phyloP scores from a whole-genome alignment of 2,113 vertebrate species.

The Rattus rattus region DNA sequence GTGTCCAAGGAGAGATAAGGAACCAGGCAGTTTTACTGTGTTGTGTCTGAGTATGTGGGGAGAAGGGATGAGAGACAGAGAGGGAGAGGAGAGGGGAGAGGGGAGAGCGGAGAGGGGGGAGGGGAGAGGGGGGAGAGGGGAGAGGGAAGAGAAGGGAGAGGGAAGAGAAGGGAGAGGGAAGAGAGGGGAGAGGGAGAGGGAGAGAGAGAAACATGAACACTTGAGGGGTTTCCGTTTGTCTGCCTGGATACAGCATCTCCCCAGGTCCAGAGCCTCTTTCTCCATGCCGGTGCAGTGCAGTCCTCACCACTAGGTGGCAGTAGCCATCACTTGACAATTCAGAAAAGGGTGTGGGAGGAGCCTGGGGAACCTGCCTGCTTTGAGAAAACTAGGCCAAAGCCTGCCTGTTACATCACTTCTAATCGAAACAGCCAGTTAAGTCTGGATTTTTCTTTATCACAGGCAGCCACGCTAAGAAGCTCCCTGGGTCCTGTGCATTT shows the following conservation, averaged over 20 bases:
- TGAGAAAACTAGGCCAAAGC: slow-evolving; percentile 81
- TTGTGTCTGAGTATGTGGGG: background rate
- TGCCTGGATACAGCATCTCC: background rate
- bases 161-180: background rate
- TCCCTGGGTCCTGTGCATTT: slow-evolving; percentile 49
- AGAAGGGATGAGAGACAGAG: rapidly evolving
- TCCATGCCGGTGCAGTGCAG: background rate
- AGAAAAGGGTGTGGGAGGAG: slow-evolving; percentile 72
- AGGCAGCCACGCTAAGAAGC: slow-evolving; percentile 47
- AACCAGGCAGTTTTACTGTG: background rate
- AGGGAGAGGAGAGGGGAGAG: background rate
- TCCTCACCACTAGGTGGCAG: slow-evolving; percentile 71
- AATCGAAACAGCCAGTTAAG: slow-evolving; percentile 77
- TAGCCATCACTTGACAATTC: slow-evolving; percentile 59
- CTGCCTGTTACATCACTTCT: slow-evolving; percentile 79
- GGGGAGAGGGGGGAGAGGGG: background rate
- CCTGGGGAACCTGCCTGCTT: slow-evolving; percentile 65
- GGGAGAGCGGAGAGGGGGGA: background rate
- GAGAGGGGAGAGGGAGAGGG: background rate
- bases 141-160: background rate
- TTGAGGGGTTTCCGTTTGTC: background rate
- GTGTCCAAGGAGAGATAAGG: background rate
- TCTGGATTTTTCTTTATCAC: slow-evolving; percentile 78
- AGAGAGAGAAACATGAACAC: background rate
- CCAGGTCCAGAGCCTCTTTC: background rate